Evolutionary conservation across 2,888 invertebrate species (phyloP), one percentile per base, ranked within the genome.

Genomic region (Drosophila kanekoi): DNA sequence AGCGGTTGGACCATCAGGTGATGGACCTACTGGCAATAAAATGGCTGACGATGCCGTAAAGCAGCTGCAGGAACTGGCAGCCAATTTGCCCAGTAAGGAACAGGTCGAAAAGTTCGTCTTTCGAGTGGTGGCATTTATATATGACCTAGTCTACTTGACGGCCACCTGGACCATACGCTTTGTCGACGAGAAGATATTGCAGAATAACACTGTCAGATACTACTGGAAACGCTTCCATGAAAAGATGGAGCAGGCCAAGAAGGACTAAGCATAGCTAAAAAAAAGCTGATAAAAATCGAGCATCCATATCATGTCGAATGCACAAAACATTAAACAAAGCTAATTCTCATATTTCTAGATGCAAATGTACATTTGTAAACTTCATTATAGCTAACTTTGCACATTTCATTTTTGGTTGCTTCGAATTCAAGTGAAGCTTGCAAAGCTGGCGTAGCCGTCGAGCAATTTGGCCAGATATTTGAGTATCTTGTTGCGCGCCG

Each of bases 401-500:
- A 61, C 14, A 51, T 45, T 49, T 58, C 14, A 14, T 45, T 49
- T 40, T 35, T 41, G 16, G 11, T 49, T 23, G 32, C 48, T 56
- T 59, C 13, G 64, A 16, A 38, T 62, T 75, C 37, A 75, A 9
- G 47, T 54, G 41, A 75, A 75, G 13, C 47, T 56, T 20, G 75
- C 70, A 37, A 33, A 48, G 48, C 60, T 63, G 51, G 69, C 72
- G 48, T 83, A 87, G 10, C 72, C 73, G 16, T 79, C 61, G 20
- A 87, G 37, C n/a, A 79, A 44, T 4, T 77, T 82, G 52, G 78
- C 71, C 53, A 92, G 66, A 64, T 79, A 91, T 49, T 89, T 87
- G 5, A 79, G 67, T 79, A 97, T 94, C 90, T 94, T 92, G 33
- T 94, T 91, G 59, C 98, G 94, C 0, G 97, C 97, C 47, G 93